These are phyloP conservation scores for Bursaphelenchus mucronatus DNA, from an alignment of 1,140 invertebrate species.

Conservation along the genomic window DNA sequence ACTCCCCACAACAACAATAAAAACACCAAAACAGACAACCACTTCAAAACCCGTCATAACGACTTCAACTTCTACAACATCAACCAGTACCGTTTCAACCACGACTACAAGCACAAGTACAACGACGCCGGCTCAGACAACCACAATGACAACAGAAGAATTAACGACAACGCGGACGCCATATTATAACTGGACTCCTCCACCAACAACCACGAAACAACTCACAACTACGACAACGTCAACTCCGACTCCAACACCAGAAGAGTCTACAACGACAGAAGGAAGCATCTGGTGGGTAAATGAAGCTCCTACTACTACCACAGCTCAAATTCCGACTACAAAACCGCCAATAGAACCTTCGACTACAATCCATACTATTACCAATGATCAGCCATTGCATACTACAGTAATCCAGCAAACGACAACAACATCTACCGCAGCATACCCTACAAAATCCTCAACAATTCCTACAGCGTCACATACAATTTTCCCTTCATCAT, in stretches of 20 bases:
- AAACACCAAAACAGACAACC: too few species aligned
- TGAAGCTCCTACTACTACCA: too few species aligned
- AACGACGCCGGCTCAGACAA: conserved; percentile 6
- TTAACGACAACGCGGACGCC: too few species aligned
- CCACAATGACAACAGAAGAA: neutral
- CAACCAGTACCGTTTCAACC: neutral
- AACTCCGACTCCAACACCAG: neutral
- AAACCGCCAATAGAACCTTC: too few species aligned
- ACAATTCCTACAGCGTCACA: conserved; percentile 3
- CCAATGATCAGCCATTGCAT: too few species aligned
- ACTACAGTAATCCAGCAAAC: neutral
- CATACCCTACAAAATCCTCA: neutral
- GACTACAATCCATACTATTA: too few species aligned
- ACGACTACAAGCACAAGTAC: conserved; percentile 10
- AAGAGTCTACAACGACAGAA: too few species aligned
- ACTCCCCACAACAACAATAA: too few species aligned
- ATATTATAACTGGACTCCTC: neutral
- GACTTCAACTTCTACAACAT: neutral
- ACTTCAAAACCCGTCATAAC: too few species aligned
- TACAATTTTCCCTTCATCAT: conserved; percentile 8
- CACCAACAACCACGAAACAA: neutral
- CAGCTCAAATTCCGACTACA: too few species aligned
- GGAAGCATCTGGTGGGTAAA: too few species aligned
- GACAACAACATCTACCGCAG: neutral
- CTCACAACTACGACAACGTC: neutral